Evolutionary conservation across 2,113 vertebrate species (phyloP), one percentile per base, ranked within the genome.

Genomic region (Myrmophylax atrothorax): DNA sequence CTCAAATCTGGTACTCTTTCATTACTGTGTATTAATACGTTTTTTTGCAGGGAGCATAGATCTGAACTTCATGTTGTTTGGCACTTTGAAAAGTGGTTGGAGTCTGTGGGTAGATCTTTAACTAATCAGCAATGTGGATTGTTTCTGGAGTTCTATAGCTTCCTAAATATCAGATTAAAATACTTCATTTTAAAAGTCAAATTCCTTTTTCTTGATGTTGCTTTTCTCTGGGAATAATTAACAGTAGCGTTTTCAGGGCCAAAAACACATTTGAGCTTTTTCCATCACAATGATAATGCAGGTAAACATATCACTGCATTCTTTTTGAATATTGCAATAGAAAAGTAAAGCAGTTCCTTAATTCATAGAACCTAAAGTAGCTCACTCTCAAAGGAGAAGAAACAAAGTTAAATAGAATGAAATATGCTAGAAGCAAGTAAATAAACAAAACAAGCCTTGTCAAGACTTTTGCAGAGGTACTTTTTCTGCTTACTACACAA

Each of bases 321-420:
- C 10, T 68, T 89, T 96, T 68, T 50, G 76, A 89, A 88, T 84
- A 70, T 59, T 94, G 26, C 46, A 79, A 26, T 7, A 77, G 50
- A 80, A 90, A 66, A 67, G 7, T 59, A 83, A 87, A 87, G 26
- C 26, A 62, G n/a, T 80, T 84, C 18, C 67, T 96, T 73, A 96
- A 93, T 89, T 91, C 90, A 85, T 76, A 80, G 75, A 87, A 70
- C 50, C 37, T 50, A 59, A 95, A 89, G 33, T 47, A 80, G 31
- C 73, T 96, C 10, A 2, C 44, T 90, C 94, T 97, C 74, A 95
- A 84, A 76, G 40, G 28, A 79, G 44, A 91, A 94, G 28, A 81
- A 87, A 59, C 22, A 76, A 92, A 95, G 88, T 76, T 77, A 87
- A 87, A 91, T 6, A 69, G 74, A 82, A 91, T 49, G 22, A 90